These are phyloP conservation scores for Tipula lateralis DNA, from an alignment of 2,888 invertebrate species.

Conservation along the genomic window DNA sequence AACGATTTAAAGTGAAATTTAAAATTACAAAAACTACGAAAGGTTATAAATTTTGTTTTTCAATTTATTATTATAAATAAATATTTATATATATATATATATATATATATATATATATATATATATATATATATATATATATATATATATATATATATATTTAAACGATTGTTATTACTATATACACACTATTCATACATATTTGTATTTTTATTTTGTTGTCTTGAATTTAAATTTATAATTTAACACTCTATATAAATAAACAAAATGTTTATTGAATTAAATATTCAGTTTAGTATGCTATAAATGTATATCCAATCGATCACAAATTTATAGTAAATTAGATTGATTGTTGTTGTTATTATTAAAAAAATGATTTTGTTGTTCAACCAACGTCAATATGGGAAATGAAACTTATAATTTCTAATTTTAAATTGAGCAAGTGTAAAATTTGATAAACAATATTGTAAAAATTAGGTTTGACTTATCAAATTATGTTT, in stretches of 20 bases:
- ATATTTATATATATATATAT: too few relatives aligned
- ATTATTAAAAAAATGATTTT: neutral
- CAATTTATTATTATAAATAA: neutral
- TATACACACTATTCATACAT: neutral
- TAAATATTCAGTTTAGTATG: neutral
- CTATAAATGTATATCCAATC: neutral
- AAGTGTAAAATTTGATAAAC: neutral
- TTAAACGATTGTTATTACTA: too few relatives aligned
- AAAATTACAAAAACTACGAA: neutral
- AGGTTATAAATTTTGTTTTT: neutral
- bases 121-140: neutral
- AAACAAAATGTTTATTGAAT: neutral
- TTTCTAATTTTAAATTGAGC: neutral
- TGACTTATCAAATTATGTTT: too few relatives aligned
- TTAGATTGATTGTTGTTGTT: neutral
- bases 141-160: too few relatives aligned
- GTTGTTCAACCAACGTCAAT: neutral
- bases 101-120: too few relatives aligned
- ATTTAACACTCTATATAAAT: neutral
- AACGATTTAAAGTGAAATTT: slow-evolving; percentile 1
- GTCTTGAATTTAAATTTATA: neutral
- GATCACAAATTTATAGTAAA: neutral
- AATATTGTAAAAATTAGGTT: neutral
- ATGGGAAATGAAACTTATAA: neutral
- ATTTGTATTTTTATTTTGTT: neutral